phyloP scores from a whole-genome alignment of 2,113 vertebrate genomes.

The Cebidichthys violaceus region DNA sequence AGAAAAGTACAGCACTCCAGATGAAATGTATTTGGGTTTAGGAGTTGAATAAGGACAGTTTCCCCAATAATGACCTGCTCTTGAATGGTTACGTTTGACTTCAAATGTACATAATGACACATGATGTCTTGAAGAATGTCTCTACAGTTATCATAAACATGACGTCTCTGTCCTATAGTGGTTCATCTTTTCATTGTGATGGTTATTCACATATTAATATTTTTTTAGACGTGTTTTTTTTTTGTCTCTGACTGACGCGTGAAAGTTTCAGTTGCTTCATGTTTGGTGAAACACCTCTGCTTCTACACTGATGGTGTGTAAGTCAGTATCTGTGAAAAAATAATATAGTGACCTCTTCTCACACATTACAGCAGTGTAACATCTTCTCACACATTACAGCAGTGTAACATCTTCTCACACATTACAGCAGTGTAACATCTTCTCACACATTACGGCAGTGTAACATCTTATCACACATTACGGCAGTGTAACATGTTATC shows the following conservation, averaged over 20 bases:
- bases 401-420: background rate
- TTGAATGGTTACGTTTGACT: background rate
- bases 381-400: background rate
- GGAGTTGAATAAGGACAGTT: background rate
- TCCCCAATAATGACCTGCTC: background rate
- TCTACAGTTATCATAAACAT: background rate
- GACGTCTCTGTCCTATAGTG: background rate
- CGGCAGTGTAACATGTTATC: too few relatives aligned
- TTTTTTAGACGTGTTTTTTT: background rate
- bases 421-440: too few relatives aligned
- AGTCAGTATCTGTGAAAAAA: background rate
- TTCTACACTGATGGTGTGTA: background rate
- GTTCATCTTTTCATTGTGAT: background rate
- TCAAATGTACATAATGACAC: background rate
- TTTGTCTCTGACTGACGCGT: background rate
- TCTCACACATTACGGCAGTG: too few relatives aligned
- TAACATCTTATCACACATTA: too few relatives aligned
- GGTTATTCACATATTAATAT: background rate
- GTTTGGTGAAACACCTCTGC: background rate
- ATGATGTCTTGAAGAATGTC: constrained; percentile 46
- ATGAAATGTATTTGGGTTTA: constrained; percentile 33
- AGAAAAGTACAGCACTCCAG: constrained; percentile 46
- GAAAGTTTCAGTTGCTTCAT: background rate
- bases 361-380: background rate
- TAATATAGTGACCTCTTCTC: background rate